Percentiles rank a stretch among this genome's conserved stretches.
These are phyloP conservation scores for Trinorchestia longiramus DNA, from an alignment of 1,140 invertebrate genomes.

Conservation along the genomic window DNA sequence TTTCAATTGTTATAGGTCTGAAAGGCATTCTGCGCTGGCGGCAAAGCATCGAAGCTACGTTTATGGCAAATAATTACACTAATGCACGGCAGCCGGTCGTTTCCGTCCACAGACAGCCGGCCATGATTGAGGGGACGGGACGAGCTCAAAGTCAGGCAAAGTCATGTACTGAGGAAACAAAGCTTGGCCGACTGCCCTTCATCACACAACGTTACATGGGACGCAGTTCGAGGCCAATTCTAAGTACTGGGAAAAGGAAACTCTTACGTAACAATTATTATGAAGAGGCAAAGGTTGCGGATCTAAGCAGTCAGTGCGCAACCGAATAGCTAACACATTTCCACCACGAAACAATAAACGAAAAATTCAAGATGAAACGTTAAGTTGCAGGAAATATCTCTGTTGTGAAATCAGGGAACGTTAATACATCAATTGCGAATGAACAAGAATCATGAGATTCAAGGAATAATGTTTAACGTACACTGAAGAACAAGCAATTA, in stretches of 20 bases:
- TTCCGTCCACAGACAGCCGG: background rate
- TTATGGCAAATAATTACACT: background rate
- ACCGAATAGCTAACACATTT: background rate
- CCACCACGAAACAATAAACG: background rate
- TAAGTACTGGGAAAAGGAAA: background rate
- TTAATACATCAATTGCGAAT: background rate
- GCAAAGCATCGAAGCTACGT: background rate
- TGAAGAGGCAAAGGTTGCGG: background rate
- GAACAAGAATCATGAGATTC: background rate
- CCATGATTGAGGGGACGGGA: background rate
- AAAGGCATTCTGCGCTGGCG: background rate
- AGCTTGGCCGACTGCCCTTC: constrained; percentile 13
- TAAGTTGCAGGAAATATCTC: background rate
- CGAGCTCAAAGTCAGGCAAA: constrained; percentile 43
- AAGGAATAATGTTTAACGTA: background rate
- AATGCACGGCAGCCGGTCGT: background rate
- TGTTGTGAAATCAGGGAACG: background rate
- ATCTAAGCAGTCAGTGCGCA: background rate
- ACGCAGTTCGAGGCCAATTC: background rate
- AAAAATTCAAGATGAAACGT: background rate
- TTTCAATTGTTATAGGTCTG: background rate
- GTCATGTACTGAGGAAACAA: constrained; percentile 11
- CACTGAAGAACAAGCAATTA: background rate
- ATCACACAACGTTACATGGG: background rate
- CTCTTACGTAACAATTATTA: background rate